Percentiles rank a stretch among this genome's conserved stretches.
phyloP scores from a whole-genome alignment of 1,140 invertebrate genomes.

The Lordiphosa mommai region DNA sequence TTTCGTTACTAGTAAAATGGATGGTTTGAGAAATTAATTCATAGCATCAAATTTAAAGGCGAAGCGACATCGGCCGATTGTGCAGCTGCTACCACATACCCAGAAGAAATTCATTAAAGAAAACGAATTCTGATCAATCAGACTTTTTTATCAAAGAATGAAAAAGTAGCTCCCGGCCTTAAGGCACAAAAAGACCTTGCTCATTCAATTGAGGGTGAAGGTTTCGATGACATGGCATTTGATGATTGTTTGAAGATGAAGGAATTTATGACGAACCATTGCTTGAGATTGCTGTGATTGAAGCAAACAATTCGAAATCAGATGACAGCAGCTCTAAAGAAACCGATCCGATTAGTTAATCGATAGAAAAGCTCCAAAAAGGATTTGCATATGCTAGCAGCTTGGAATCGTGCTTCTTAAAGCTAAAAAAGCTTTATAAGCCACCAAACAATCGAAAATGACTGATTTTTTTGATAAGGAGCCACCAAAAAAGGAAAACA shows the following conservation, averaged over 20 bases:
- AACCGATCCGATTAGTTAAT: constrained; percentile 15
- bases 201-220: constrained; percentile 32
- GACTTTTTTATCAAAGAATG: constrained; percentile 16
- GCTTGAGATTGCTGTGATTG: constrained; percentile 28
- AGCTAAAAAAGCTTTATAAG: constrained; percentile 9
- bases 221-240: constrained; percentile 33
- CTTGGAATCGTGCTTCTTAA: too few relatives aligned
- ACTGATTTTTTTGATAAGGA: constrained; percentile 1
- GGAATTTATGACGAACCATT: constrained; percentile 19
- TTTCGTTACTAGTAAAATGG: constrained; percentile 26
- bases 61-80: constrained; percentile 9
- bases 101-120: constrained; percentile 18
- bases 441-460: constrained; percentile 12
- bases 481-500: constrained; percentile 7
- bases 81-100: constrained; percentile 37
- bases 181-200: constrained; percentile 9
- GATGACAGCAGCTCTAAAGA: constrained; percentile 26
- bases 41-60: constrained; percentile 7
- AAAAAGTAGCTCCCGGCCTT: too few relatives aligned
- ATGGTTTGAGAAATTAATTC: constrained; percentile 23
- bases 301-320: constrained; percentile 19
- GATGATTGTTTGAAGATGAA: constrained; percentile 24
- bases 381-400: too few relatives aligned
- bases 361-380: too few relatives aligned
- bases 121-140: too few relatives aligned